A percentile compares a stretch with the other conserved stretches of the same genome.
Conservation (phyloP, 2,888 invertebrate genomes). For the Amorpha juglandis region DNA sequence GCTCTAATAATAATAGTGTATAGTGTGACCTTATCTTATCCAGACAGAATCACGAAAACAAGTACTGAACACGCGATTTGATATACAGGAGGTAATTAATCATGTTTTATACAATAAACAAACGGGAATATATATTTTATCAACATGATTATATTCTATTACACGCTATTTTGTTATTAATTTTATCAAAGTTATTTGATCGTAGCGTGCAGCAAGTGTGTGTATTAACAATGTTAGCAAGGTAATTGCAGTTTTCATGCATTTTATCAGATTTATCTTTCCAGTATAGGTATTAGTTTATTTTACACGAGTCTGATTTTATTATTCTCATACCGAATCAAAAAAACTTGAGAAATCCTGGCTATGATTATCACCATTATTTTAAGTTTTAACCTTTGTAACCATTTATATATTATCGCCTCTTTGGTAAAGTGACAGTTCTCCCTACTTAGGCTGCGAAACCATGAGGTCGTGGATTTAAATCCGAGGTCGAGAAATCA, state of each 20-base stretch:
- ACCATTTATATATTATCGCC: too few relatives aligned
- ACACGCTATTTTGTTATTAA: background rate
- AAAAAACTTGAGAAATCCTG: too few relatives aligned
- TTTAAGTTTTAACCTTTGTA: too few relatives aligned
- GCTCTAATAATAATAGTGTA: too few relatives aligned
- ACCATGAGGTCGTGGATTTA: too few relatives aligned
- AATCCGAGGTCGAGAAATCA: too few relatives aligned
- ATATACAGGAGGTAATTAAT: background rate
- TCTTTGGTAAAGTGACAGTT: too few relatives aligned
- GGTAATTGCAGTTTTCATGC: background rate
- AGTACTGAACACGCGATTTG: slow-evolving; percentile 16
- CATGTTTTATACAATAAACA: background rate
- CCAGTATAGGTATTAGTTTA: background rate
- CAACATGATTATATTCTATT: background rate
- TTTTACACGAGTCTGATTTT: background rate
- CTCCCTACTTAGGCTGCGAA: too few relatives aligned
- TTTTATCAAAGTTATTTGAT: background rate
- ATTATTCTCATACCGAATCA: background rate
- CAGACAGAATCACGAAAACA: background rate
- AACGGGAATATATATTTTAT: background rate
- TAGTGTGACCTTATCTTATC: too few relatives aligned
- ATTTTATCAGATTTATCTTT: background rate
- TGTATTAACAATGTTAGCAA: background rate
- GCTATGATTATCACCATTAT: too few relatives aligned
- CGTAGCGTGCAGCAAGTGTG: slow-evolving; percentile 3